Evolutionary conservation across 1,140 invertebrate genomes (phyloP), one percentile per base, ranked within the genome.

Genomic region (Hetaerina americana): DNA sequence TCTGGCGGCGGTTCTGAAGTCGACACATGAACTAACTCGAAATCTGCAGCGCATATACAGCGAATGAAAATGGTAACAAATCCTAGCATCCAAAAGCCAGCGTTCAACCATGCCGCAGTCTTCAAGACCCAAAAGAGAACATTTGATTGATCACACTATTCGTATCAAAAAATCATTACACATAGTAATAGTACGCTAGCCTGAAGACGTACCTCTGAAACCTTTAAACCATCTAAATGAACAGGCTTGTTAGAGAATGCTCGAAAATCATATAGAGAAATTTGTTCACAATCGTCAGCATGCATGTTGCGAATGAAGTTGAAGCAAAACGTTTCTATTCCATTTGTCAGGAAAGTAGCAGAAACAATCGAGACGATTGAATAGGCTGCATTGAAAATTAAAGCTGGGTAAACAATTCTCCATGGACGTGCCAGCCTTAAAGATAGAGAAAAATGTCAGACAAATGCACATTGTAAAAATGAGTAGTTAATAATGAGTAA

Each of bases 361-460:
- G 70, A 26, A 5, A 28, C 24, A 0, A 71, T 22, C 12, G 70
- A 25, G 31, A 67, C 25, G 24, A 66, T 26, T 24, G 66, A 66
- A n/a, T 28, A 71, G 5, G 66, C 27, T n/a, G 66, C 27, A 27
- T 71, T 71, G 66, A 71, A 71, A 27, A 71, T 26, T 25, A 71
- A n/a, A 3, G 70, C 26, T 66, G 70, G 70, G 31, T 66, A 66
- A 27, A 71, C 70, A 67, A 71, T 71, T 68, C 70, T 5, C 70
- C 70, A 71, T 67, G 70, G 70, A 31, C 66, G 70, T 15, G 70
- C 22, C 2, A 71, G 27, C n/a, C 70, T 71, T 27, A 28, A 66
- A 71, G 22, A 66, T 22, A 66, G 10, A 66, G 15, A 27, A 24
- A 57, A n/a, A 1, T 18, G 40, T 12, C 40, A 57, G 22, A 5